Evolutionary conservation across 2,797 vertebrate genomes (phyloP).

Genomic region (Pangasius mekongensis): DNA sequence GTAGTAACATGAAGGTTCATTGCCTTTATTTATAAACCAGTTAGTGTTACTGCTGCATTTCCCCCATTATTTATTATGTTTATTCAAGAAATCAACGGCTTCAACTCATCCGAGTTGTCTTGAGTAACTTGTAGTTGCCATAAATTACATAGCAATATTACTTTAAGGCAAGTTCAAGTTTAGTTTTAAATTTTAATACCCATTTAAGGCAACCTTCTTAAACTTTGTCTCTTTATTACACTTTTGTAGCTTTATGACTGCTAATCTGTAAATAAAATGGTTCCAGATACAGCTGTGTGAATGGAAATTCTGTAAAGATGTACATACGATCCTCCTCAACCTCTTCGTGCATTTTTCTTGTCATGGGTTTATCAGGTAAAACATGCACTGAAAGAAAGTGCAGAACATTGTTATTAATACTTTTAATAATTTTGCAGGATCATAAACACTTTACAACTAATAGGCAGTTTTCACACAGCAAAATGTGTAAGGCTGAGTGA

Average conservation of each 20-base stretch:
- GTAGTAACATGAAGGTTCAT: background rate
- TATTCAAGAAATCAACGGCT: background rate
- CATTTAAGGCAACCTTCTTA: background rate
- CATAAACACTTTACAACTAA: background rate
- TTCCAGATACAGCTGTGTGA: background rate
- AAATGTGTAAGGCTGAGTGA: background rate
- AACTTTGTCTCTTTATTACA: background rate
- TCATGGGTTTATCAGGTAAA: slow-evolving; percentile 84
- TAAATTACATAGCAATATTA: background rate
- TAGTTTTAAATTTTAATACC: background rate
- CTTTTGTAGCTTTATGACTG: background rate
- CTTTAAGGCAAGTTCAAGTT: background rate
- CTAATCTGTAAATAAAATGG: background rate
- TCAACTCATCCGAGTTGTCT: background rate
- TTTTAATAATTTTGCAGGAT: background rate
- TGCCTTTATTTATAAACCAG: background rate
- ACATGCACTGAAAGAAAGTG: slow-evolving; percentile 75
- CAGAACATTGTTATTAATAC: background rate
- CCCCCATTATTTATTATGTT: background rate
- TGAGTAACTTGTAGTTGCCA: background rate
- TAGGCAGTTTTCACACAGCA: background rate
- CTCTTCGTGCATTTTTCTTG: slow-evolving; percentile 73
- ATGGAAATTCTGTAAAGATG: background rate
- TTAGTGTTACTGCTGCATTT: background rate
- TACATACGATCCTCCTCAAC: slow-evolving; percentile 80